These are phyloP conservation scores for Sarcophaga caerulescens DNA, from an alignment of 2,888 invertebrate genomes.

Conservation along the genomic window DNA sequence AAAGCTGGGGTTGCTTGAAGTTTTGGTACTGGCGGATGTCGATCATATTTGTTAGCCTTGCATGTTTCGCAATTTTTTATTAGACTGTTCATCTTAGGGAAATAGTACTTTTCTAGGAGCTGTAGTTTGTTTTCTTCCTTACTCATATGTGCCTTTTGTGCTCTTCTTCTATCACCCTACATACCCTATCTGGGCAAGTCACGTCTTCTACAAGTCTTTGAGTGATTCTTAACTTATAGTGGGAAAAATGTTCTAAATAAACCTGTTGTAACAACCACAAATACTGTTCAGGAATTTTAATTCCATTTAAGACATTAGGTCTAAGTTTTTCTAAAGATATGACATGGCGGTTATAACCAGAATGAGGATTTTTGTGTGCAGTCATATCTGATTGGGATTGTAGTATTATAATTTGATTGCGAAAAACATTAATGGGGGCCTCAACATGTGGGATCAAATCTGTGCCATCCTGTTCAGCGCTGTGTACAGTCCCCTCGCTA, in stretches of 20 bases:
- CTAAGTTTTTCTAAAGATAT: not conserved
- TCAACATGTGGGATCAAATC: constrained; percentile 59
- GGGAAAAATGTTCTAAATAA: too few species aligned
- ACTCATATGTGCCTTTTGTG: too few species aligned
- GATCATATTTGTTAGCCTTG: constrained; percentile 26
- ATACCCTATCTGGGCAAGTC: too few species aligned
- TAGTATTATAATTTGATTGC: constrained; percentile 62
- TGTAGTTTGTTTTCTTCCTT: too few species aligned
- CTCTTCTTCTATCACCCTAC: too few species aligned
- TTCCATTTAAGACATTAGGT: constrained; percentile 31
- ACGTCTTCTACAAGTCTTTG: too few species aligned
- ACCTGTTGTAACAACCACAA: not conserved
- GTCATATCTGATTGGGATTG: constrained; percentile 11
- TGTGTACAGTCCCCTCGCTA: constrained; percentile 36
- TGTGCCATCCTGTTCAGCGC: constrained; percentile 64
- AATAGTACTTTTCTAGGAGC: constrained; percentile 5
- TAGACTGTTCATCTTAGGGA: constrained; percentile 23
- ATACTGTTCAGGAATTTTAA: constrained; percentile 40
- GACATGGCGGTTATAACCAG: constrained; percentile 27
- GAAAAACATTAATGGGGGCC: constrained; percentile 44
- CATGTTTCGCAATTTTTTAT: constrained; percentile 8
- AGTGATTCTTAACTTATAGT: too few species aligned
- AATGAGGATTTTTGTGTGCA: constrained; percentile 19
- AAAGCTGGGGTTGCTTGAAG: constrained; percentile 31
- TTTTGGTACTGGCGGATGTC: constrained; percentile 2